A percentile compares a stretch with the other conserved stretches of the same genome.
phyloP scores from a whole-genome alignment of 2,113 vertebrate species.

The Carollia perspicillata region DNA sequence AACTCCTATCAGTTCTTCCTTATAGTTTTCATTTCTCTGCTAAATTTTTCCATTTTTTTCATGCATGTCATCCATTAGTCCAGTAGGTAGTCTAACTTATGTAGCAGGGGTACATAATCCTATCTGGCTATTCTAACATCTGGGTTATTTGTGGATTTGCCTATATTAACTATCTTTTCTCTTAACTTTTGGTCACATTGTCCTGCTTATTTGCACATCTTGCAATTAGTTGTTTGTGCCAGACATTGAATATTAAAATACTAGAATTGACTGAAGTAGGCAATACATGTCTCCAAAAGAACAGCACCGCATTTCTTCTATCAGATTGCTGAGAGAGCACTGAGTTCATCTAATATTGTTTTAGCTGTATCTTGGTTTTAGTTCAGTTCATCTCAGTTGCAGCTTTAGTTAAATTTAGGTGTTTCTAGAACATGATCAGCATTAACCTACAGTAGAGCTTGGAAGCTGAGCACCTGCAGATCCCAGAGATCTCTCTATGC shows the following conservation, averaged over 20 bases:
- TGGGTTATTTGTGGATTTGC: neutral
- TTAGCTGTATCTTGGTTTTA: neutral
- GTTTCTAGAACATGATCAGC: neutral
- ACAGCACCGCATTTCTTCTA: neutral
- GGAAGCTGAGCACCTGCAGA: neutral
- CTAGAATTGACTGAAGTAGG: neutral
- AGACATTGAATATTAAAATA: neutral
- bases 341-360: neutral
- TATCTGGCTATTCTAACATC: neutral
- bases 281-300: neutral
- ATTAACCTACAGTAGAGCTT: neutral
- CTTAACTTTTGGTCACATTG: neutral
- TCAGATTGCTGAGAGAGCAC: neutral
- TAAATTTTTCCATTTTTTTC: neutral
- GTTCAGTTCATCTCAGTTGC: neutral
- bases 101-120: neutral
- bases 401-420: neutral
- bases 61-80: neutral
- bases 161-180: neutral
- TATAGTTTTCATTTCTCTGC: neutral
- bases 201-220: neutral
- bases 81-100: neutral
- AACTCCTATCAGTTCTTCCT: neutral
- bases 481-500: neutral
- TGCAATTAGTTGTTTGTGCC: neutral